Base-by-base conservation (phyloP, 2,113 vertebrate species). In the Epinephelus cyanopodus region DNA sequence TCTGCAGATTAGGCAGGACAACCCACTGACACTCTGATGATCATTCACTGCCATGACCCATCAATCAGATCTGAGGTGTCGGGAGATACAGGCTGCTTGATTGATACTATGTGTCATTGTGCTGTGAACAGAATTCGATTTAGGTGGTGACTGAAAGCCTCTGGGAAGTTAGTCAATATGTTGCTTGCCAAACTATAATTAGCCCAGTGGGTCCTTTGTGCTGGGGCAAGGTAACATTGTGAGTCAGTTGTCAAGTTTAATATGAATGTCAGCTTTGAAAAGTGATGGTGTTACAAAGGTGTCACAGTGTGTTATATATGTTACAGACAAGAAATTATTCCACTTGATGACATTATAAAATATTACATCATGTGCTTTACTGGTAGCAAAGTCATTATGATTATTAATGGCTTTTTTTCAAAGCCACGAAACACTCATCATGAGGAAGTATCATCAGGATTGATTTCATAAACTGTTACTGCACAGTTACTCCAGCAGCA, bases 81-180 rank as follows among this genome's bases (percentile, higher is more conserved):
- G 15, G 62, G 79, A 81, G 82, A 89, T 84, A 82, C 62, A 71
- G 84, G 76, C 80, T 50, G 63, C 81, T 81, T 90, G 92, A 94
- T 87, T 94, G 90, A 94, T 93, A 90, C 79, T 76, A 60, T 87
- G 91, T 92, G 90, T 93, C 89, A 87, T 72, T 88, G 86, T 86
- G 85, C 79, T 83, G 83, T 86, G 85, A 91, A 91, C 76, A 88
- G 82, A 90, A 88, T 92, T 87, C 81, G 86, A 94, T 93, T 89
- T 88, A 87, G 89, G 84, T 82, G 82, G 67, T 84, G 84, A 91
- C 83, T 74, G 77, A 89, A 71, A 83, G 88, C 85, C 85, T 86
- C 74, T 74, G 77, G 83, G 70, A 88, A 89, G 82, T 82, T 89
- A 73, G 89, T 92, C 90, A 91, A 92, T 92, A 90, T 93, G 88